Base-by-base conservation (phyloP, 2,797 vertebrate genomes). In the Pangasius larnaudii region DNA sequence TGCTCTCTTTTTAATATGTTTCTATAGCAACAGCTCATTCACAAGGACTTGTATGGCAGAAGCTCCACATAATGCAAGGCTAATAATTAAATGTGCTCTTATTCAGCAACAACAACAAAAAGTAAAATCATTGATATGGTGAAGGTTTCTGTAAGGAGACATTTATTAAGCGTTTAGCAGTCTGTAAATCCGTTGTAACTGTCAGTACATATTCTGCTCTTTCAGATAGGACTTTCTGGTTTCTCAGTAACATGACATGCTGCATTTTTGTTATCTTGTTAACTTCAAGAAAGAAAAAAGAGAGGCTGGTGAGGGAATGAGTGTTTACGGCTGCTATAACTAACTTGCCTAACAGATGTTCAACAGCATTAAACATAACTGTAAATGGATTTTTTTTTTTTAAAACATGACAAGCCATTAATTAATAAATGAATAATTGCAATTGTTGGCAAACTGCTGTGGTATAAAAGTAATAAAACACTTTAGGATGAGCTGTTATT, bases 21-120 rank as follows among this genome's bases (percentile, higher is more conserved):
- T 59, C 56, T 61, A 61, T 81, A 59, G 78, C 56, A 61, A 42
- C 78, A 39, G 10, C 53, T 58, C 77, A 79, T 79, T 79, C 53
- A 79, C 18, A 58, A 22, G 19, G 30, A 58, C 30, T 56, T 30
- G 74, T 51, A 14, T 33, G 49, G 16, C 8, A 36, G 77, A 79
- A 79, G 30, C 30, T 8, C 14, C 51, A 39, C 33, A 24, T 58
- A 80, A 80, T 81, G 22, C 78, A 81, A 80, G 51, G 9, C 49
- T 36, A 79, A 33, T 36, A 59, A 59, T 59, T 39, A 39, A 58
- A 24, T 13, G 33, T 39, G 30, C 36, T 59, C 30, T 24, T 79
- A 56, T 56, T 58, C 18, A 58, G 56, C 1, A 33, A 22, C 46
- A 46, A 9, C 46, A 9, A 46, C 7, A 9, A 33, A 51, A 77